Conservation (phyloP, 2,888 invertebrate genomes). For the Serripes groenlandicus region DNA sequence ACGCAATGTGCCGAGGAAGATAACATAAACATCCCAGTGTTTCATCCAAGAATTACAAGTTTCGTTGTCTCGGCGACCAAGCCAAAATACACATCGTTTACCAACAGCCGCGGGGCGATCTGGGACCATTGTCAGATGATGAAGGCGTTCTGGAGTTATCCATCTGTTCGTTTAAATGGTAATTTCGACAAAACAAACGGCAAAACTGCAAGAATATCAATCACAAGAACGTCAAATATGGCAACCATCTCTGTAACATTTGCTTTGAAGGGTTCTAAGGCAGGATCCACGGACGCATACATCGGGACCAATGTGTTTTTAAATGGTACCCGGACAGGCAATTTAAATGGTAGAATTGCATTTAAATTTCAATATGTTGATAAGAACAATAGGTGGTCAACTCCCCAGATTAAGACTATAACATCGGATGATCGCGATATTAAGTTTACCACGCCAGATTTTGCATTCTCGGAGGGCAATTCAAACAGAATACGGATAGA, state of each 20-base stretch:
- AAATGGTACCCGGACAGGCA: conserved; percentile 19
- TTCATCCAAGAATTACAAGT: conserved; percentile 55
- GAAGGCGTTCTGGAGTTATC: conserved; percentile 64
- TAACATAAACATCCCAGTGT: conserved; percentile 76
- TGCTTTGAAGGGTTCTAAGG: conserved; percentile 60
- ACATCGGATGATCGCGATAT: conserved; percentile 23
- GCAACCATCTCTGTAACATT: conserved; percentile 52
- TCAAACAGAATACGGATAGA: conserved; percentile 63
- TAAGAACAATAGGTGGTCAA: conserved; percentile 45
- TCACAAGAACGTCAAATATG: not conserved
- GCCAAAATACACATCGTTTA: conserved; percentile 71
- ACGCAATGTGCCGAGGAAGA: conserved; percentile 77
- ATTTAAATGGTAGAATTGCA: conserved; percentile 14
- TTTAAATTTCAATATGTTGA: conserved; percentile 58
- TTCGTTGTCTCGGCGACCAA: conserved; percentile 70
- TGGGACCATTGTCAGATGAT: conserved; percentile 62
- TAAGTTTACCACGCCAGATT: conserved; percentile 67
- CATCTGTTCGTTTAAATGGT: conserved; percentile 25
- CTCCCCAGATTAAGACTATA: conserved; percentile 23
- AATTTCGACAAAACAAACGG: not conserved
- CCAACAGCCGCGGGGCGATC: conserved; percentile 65
- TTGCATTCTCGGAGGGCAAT: conserved; percentile 65
- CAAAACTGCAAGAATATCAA: not conserved
- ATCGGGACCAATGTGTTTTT: conserved; percentile 68
- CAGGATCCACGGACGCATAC: conserved; percentile 70